Evolutionary conservation across 1,140 invertebrate species (phyloP).

Genomic region (Lamellibrachia luymesi): DNA sequence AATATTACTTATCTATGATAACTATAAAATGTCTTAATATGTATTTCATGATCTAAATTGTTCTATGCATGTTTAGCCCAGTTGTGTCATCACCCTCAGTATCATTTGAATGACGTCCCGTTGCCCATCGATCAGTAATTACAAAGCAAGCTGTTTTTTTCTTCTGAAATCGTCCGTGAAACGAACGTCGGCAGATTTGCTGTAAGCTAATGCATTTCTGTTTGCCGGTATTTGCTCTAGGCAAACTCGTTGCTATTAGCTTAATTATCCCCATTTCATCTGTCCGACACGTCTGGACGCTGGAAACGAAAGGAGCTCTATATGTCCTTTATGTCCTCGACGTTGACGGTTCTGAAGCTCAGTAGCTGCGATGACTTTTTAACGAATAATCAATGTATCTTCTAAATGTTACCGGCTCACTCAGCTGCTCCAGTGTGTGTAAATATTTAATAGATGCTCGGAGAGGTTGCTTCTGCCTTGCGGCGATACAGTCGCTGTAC

Average conservation of each 20-base stretch:
- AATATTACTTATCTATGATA: too few relatives aligned
- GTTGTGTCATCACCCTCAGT: too few relatives aligned
- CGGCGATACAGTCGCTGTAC: background rate
- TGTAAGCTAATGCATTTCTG: background rate
- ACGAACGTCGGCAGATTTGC: background rate
- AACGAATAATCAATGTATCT: background rate
- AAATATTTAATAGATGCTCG: background rate
- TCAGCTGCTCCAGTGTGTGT: background rate
- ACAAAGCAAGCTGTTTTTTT: too few relatives aligned
- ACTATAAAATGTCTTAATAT: too few relatives aligned
- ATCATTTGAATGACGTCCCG: too few relatives aligned
- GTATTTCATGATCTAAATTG: too few relatives aligned
- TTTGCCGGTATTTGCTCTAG: background rate
- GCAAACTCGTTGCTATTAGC: background rate
- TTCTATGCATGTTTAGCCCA: too few relatives aligned
- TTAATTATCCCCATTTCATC: background rate
- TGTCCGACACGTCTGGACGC: background rate
- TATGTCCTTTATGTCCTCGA: background rate
- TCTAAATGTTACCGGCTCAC: background rate
- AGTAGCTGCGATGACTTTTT: background rate
- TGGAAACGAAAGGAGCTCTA: background rate
- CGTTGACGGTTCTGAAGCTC: background rate
- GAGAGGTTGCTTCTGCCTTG: background rate
- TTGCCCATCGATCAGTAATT: too few relatives aligned
- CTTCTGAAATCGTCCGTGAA: too few relatives aligned